Conservation (phyloP, 2,888 invertebrate species). For the Eueremaeus valkanovi region DNA sequence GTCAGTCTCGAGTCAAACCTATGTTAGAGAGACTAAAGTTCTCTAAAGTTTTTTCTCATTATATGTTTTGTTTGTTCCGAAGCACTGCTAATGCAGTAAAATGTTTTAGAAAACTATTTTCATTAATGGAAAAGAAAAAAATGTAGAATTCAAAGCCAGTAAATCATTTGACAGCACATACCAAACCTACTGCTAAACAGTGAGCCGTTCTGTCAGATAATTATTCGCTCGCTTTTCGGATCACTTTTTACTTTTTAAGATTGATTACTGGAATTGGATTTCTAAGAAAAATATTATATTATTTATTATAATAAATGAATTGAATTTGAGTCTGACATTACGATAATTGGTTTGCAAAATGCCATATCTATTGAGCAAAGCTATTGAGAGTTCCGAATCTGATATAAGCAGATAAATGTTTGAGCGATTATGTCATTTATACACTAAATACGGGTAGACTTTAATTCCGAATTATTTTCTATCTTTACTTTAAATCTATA, state of each 20-base stretch:
- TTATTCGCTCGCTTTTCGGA: not conserved
- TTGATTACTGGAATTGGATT: constrained; percentile 3
- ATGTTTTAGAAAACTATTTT: constrained; percentile 6
- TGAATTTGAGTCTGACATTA: constrained; percentile 1
- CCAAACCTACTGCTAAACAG: not conserved
- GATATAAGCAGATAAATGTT: not conserved
- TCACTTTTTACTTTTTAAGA: not conserved
- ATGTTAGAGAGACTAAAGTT: not conserved
- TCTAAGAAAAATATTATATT: not conserved
- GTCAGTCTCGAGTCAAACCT: not conserved
- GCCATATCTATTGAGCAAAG: no score
- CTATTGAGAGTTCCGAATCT: no score
- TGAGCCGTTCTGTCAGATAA: not conserved
- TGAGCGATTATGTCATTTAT: not conserved
- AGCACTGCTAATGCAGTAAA: not conserved
- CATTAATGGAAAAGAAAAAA: not conserved
- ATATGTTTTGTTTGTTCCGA: not conserved
- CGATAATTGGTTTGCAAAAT: not conserved
- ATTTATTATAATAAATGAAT: not conserved
- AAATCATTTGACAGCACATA: not conserved
- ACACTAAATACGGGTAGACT: not conserved
- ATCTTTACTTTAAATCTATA: constrained; percentile 3
- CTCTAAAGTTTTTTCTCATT: not conserved
- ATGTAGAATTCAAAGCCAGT: not conserved
- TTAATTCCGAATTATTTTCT: not conserved